A percentile compares a stretch with the other conserved stretches of the same genome.
Evolutionary conservation across 1,140 invertebrate species (phyloP).

Genomic region (Cherax quadricarinatus): DNA sequence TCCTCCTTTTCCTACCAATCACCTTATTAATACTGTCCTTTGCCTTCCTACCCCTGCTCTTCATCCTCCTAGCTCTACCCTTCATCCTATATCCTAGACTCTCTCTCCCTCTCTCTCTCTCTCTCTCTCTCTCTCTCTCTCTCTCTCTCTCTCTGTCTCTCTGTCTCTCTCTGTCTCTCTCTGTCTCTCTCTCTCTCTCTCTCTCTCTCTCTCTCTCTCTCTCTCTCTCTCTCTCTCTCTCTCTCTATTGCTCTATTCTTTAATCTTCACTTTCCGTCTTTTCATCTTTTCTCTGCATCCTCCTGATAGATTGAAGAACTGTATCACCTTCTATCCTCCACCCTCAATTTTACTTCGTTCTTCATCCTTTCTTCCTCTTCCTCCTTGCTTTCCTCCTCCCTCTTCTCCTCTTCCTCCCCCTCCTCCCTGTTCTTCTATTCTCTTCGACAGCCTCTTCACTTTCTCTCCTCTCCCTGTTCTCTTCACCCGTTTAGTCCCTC

Average conservation of each 20-base stretch:
- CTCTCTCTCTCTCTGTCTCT: neutral
- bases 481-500: neutral
- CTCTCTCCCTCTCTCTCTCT: neutral
- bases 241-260: no score
- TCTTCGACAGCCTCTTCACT: neutral
- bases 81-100: neutral
- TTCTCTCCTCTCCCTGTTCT: neutral
- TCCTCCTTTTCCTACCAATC: no score
- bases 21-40: no score
- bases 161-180: neutral
- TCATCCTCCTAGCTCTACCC: neutral
- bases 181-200: neutral
- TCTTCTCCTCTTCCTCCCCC: neutral
- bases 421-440: neutral
- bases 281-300: neutral
- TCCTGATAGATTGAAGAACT: neutral
- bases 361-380: constrained; percentile 7
- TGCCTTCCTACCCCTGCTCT: no score
- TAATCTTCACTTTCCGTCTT: no score
- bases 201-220: no score
- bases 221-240: no score
- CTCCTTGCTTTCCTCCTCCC: neutral
- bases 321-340: no score
- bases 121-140: neutral
- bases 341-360: no score